These are phyloP conservation scores for Phortica variegata DNA, from an alignment of 1,140 invertebrate genomes.

Conservation along the genomic window DNA sequence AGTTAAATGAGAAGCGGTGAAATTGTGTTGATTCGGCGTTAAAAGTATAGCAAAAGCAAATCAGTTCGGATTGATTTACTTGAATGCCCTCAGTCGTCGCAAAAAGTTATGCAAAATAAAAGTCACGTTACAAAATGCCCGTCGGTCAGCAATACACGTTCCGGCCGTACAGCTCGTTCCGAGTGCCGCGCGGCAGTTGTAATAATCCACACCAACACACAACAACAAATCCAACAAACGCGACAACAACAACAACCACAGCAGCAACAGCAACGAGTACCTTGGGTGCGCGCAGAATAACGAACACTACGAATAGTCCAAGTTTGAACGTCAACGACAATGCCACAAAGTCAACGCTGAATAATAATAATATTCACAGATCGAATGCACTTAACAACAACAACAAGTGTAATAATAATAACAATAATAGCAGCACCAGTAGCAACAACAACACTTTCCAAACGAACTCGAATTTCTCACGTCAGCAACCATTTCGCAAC, in stretches of 20 bases:
- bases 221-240: conserved; percentile 13
- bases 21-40: no score
- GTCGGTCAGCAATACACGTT: conserved; percentile 50
- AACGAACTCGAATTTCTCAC: conserved; percentile 26
- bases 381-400: not conserved
- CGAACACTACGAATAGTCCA: no score
- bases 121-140: conserved; percentile 44
- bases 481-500: conserved; percentile 46
- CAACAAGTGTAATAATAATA: conserved; percentile 8
- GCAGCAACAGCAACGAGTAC: conserved; percentile 13
- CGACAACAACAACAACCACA: conserved; percentile 2
- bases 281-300: conserved; percentile 19
- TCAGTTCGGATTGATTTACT: no score
- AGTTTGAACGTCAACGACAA: conserved; percentile 19
- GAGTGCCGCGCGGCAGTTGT: conserved; percentile 43
- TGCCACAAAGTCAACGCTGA: conserved; percentile 7
- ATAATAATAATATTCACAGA: not conserved
- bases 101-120: no score
- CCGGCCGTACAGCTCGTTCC: conserved; percentile 54
- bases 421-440: conserved; percentile 6
- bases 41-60: no score
- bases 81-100: no score
- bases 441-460: conserved; percentile 23
- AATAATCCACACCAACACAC: conserved; percentile 9
- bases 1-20: no score